phyloP scores from a whole-genome alignment of 2,113 vertebrate genomes.

The Coptodon rendalli region DNA sequence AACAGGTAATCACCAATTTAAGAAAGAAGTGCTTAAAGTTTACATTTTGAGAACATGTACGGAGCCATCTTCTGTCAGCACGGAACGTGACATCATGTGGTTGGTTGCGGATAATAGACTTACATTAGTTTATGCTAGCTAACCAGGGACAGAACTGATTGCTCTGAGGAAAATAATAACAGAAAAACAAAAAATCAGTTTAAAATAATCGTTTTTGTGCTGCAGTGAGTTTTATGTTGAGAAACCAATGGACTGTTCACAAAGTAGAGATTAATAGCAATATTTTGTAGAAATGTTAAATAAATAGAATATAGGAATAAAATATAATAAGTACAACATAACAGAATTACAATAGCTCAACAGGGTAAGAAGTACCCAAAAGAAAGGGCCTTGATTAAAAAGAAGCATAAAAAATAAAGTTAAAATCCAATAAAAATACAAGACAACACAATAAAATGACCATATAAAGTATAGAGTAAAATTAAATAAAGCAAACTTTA shows the following conservation, averaged over 20 bases:
- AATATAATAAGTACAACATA: neutral
- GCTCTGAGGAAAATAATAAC: neutral
- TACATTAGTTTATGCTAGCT: neutral
- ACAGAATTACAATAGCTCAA: neutral
- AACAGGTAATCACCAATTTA: neutral
- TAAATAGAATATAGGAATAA: neutral
- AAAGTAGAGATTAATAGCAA: neutral
- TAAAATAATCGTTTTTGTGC: neutral
- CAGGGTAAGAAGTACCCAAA: neutral
- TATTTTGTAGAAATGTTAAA: neutral
- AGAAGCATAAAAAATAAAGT: neutral
- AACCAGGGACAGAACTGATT: neutral
- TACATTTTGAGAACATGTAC: neutral
- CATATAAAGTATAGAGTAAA: neutral
- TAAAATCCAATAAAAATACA: neutral
- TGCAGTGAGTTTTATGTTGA: neutral
- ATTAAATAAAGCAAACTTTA: neutral
- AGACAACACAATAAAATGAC: neutral
- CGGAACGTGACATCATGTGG: neutral
- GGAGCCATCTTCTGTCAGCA: neutral
- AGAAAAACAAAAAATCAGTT: neutral
- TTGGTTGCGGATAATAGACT: neutral
- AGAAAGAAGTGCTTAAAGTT: neutral
- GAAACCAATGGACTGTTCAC: neutral
- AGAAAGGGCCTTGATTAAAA: neutral